Base-by-base conservation (phyloP, 2,113 vertebrate species). In the Lamprotornis superbus region DNA sequence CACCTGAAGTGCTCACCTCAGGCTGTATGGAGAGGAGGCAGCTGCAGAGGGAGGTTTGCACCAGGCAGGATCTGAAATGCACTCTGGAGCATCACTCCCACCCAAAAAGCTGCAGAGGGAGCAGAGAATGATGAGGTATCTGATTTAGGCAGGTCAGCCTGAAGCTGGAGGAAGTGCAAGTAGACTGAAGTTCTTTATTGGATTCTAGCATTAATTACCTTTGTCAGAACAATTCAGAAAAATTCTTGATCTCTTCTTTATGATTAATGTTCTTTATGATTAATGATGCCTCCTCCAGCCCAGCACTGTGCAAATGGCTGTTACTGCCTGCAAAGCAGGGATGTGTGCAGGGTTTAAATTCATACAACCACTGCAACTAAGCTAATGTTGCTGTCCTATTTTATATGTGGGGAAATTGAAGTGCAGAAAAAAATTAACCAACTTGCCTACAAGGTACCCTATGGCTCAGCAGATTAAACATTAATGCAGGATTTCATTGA, bases 381-480 rank as follows among this genome's bases (percentile, higher is more conserved):
- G 69, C 10, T 71, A 91, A 73, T 0, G 1, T 7, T 85, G 30
- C 53, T 75, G 23, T 76, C 57, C 67, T 85, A 42, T 60, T 91
- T 94, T 69, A 64, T 73, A 53, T 15, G 27, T 79, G 35, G 10
- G 37, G 35, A 94, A 90, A 93, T 44, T 85, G 57, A 78, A 79
- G 10, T 25, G 40, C 40, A 76, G 57, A 39, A 84, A 82, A 74
- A 84, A 82, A 70, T 20, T 17, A 93, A 56, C 46, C 69, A 61
- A 14, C 33, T 68, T 93, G 75, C 82, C 53, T 79, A 52, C 44
- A 57, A 93, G 49, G 37, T 57, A 84, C 18, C 74, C 81, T n/a
- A 5, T 91, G 70, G 77, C 92, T 83, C n/a, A 69, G 83, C 31
- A 92, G 74, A 93, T 93, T 71, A 95, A 91, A 65, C 73, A 87